phyloP scores from a whole-genome alignment of 1,140 invertebrate genomes.

The Atta texana region DNA sequence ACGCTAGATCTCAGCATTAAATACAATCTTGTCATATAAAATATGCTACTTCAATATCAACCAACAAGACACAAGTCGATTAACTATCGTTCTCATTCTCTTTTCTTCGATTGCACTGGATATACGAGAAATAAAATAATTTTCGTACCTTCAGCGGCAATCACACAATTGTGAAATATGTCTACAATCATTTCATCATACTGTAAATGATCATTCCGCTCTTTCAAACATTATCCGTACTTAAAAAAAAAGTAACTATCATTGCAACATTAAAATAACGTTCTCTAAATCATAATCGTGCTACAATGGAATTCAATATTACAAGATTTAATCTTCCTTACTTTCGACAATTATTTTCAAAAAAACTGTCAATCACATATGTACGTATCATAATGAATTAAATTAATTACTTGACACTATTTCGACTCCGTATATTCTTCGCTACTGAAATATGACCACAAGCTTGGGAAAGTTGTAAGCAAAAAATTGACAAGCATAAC shows the following conservation, averaged over 20 bases:
- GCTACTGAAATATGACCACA: constrained; percentile 31
- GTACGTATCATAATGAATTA: constrained; percentile 10
- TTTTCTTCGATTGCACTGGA: constrained; percentile 31
- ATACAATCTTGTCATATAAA: neutral
- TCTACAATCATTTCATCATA: neutral
- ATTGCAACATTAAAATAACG: constrained; percentile 10
- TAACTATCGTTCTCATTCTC: constrained; percentile 30
- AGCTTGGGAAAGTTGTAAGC: constrained; percentile 14
- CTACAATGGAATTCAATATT: neutral
- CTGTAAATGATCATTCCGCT: constrained; percentile 8
- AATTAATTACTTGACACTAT: constrained; percentile 3
- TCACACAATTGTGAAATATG: neutral
- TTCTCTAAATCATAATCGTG: neutral
- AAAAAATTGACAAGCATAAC: neutral
- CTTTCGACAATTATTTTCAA: constrained; percentile 5
- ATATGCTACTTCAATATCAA: constrained; percentile 37
- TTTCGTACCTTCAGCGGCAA: constrained; percentile 22
- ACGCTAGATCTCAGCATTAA: constrained; percentile 12
- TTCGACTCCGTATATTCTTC: constrained; percentile 45
- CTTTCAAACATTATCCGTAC: neutral
- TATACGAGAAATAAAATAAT: neutral
- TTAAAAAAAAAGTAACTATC: neutral
- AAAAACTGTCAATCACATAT: neutral
- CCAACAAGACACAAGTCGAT: constrained; percentile 7
- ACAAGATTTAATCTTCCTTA: neutral